phyloP scores from a whole-genome alignment of 92 coral and sea anemone species.

The Phenganax marumi region DNA sequence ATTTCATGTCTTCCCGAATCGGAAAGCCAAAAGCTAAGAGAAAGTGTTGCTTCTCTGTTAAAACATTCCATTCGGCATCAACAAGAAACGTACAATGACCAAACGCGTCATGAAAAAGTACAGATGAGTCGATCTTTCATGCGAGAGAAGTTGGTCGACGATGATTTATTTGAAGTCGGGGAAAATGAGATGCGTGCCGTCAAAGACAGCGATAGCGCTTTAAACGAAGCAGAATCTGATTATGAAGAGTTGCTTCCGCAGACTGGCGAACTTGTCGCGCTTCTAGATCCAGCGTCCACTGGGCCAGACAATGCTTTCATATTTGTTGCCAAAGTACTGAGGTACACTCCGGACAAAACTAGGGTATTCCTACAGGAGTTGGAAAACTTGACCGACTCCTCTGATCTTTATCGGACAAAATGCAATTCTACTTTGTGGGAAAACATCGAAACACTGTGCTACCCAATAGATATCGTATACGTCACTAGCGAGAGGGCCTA shows the following conservation, averaged over 20 bases:
- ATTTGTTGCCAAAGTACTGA: slow-evolving; percentile 30
- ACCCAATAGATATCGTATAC: slow-evolving; percentile 37
- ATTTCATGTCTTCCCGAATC: too few relatives aligned
- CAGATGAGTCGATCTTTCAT: too few relatives aligned
- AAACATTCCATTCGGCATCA: too few relatives aligned
- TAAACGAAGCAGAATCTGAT: neutral
- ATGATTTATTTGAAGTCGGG: too few relatives aligned
- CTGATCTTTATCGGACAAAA: slow-evolving; percentile 7
- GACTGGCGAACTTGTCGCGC: slow-evolving; percentile 6
- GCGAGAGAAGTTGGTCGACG: too few relatives aligned
- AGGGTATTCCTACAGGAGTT: neutral
- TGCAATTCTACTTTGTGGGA: slow-evolving; percentile 37
- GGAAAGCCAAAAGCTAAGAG: too few relatives aligned
- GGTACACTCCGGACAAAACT: slow-evolving; percentile 6
- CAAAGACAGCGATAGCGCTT: too few relatives aligned
- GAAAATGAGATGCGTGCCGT: too few relatives aligned
- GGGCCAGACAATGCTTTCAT: slow-evolving; percentile 27
- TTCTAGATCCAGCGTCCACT: slow-evolving; percentile 41
- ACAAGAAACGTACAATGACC: too few relatives aligned
- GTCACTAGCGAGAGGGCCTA: slow-evolving; percentile 23
- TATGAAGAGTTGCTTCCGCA: slow-evolving; percentile 3
- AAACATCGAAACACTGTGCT: slow-evolving; percentile 22
- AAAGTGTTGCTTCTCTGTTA: too few relatives aligned
- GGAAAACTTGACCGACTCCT: neutral
- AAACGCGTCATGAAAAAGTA: too few relatives aligned